These are phyloP conservation scores for Deilephila elpenor DNA, from an alignment of 2,888 invertebrate species.

Conservation along the genomic window DNA sequence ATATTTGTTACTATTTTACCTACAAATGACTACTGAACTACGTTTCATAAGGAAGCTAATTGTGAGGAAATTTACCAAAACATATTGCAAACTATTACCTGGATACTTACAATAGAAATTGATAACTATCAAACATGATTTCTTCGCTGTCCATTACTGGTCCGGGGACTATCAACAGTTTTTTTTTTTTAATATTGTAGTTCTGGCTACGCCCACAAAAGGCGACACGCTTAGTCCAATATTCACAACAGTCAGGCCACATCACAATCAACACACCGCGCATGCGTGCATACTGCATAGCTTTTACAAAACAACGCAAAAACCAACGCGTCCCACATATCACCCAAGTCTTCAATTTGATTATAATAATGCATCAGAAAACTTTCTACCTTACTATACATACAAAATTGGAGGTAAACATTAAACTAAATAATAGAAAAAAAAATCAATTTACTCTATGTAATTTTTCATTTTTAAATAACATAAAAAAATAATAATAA, in stretches of 20 bases:
- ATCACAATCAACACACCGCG: conserved; percentile 45
- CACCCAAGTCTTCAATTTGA: conserved; percentile 56
- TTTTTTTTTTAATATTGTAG: background rate
- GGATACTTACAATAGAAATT: too few species aligned
- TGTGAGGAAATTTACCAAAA: too few species aligned
- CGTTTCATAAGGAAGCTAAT: too few species aligned
- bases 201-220: conserved; percentile 11
- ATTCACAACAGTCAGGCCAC: conserved; percentile 46
- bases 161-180: background rate
- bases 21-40: background rate
- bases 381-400: conserved; percentile 68
- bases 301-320: conserved; percentile 45
- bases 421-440: conserved; percentile 62
- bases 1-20: background rate
- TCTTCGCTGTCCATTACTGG: conserved; percentile 1
- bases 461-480: conserved; percentile 65
- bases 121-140: background rate
- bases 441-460: conserved; percentile 31
- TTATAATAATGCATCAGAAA: conserved; percentile 65
- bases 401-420: conserved; percentile 75
- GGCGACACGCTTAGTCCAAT: conserved; percentile 20
- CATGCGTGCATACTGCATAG: conserved; percentile 57
- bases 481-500: conserved; percentile 78
- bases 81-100: too few species aligned
- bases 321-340: conserved; percentile 45